Percentiles rank a stretch among this genome's conserved stretches.
Evolutionary conservation across 1,140 invertebrate genomes (phyloP).

Genomic region (Phthorimaea operculella): DNA sequence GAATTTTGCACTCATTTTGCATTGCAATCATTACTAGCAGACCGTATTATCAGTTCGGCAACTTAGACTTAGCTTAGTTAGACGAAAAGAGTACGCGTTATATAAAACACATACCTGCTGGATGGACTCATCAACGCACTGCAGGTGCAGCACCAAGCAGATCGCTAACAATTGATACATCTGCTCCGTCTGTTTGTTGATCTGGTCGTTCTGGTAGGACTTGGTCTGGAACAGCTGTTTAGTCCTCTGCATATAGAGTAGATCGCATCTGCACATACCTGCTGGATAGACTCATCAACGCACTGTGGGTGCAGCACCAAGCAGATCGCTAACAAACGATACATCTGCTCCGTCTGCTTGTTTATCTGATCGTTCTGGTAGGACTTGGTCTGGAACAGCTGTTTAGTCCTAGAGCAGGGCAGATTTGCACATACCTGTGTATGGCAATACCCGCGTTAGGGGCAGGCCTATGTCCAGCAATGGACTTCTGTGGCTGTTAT

Average conservation of each 20-base stretch:
- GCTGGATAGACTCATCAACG: conserved; percentile 97
- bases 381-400: conserved; percentile 90
- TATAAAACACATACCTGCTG: conserved; percentile 81
- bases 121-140: conserved; percentile 98
- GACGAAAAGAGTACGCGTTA: no score
- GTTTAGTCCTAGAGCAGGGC: no score
- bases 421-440: no score
- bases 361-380: conserved; percentile 99
- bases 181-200: conserved; percentile 98
- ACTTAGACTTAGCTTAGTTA: no score
- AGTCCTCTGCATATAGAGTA: conserved; percentile 96
- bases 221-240: conserved; percentile 93
- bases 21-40: no score
- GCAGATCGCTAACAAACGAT: conserved; percentile 95
- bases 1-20: no score
- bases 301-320: conserved; percentile 98
- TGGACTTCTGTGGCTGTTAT: no score
- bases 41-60: no score
- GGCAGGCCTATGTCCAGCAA: no score
- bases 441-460: no score
- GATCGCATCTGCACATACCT: no score
- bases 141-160: conserved; percentile 96
- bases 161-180: conserved; percentile 98
- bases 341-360: conserved; percentile 99
- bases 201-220: conserved; percentile 97